Evolutionary conservation across 2,888 invertebrate species (phyloP).

Genomic region (Sphaerophoria rueppellii): DNA sequence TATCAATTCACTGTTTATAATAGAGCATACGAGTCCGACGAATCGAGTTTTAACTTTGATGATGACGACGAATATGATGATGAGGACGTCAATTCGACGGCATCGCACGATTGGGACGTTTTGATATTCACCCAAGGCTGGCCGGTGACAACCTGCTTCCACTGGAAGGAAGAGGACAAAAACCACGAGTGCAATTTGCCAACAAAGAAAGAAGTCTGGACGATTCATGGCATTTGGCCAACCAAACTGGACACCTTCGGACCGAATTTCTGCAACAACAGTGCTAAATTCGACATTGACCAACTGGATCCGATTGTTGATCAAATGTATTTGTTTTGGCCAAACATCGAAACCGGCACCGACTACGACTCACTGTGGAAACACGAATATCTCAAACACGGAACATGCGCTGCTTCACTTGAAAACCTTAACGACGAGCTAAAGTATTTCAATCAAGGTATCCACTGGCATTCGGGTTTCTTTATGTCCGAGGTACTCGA

Average conservation of each 20-base stretch:
- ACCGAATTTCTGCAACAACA: slow-evolving; percentile 88
- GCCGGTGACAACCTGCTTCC: slow-evolving; percentile 88
- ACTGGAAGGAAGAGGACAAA: slow-evolving; percentile 86
- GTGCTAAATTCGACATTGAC: slow-evolving; percentile 86
- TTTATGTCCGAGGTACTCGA: slow-evolving; percentile 85
- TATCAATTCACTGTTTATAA: not conserved
- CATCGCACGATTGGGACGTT: slow-evolving; percentile 86
- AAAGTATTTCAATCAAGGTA: slow-evolving; percentile 87
- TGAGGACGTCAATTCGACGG: slow-evolving; percentile 35
- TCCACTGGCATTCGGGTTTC: slow-evolving; percentile 85
- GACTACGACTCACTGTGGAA: slow-evolving; percentile 81
- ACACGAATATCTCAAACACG: slow-evolving; percentile 93
- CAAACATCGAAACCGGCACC: slow-evolving; percentile 85
- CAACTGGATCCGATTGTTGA: slow-evolving; percentile 84
- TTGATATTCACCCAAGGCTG: slow-evolving; percentile 92
- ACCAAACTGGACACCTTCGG: slow-evolving; percentile 86
- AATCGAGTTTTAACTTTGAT: slow-evolving; percentile 8
- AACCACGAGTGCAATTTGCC: slow-evolving; percentile 87
- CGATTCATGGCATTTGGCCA: slow-evolving; percentile 93
- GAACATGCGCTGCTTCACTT: slow-evolving; percentile 88
- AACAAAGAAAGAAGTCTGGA: slow-evolving; percentile 86
- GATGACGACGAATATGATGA: slow-evolving; percentile 16
- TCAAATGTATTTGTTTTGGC: slow-evolving; percentile 86
- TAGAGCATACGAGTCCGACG: slow-evolving; percentile 51
- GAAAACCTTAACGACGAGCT: slow-evolving; percentile 84